Evolutionary conservation across 2,888 invertebrate species (phyloP).

Genomic region (Pseudococcus longispinus): DNA sequence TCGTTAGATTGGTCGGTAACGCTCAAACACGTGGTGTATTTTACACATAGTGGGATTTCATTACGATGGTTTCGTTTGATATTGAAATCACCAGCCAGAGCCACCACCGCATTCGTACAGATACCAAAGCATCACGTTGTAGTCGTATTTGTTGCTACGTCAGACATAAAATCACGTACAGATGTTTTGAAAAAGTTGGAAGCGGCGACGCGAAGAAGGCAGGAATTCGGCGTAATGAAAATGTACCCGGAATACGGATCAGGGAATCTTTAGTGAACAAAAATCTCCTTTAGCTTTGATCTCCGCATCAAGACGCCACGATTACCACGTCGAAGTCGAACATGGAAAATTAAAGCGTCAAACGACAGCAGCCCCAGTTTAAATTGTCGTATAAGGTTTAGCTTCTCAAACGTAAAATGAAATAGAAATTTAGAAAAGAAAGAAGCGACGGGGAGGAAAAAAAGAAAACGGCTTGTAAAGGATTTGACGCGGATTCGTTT

Average conservation of each 20-base stretch:
- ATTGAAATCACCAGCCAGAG: background rate
- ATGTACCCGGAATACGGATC: background rate
- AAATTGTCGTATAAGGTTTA: slow-evolving; percentile 22
- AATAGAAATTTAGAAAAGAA: slow-evolving; percentile 3
- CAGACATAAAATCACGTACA: slow-evolving; percentile 14
- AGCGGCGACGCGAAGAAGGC: background rate
- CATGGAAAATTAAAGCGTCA: slow-evolving; percentile 31
- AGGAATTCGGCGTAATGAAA: background rate
- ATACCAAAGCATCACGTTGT: too few species aligned
- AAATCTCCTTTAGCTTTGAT: slow-evolving; percentile 2
- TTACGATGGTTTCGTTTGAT: slow-evolving; percentile 8
- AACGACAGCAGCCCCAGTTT: background rate
- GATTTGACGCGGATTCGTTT: slow-evolving; percentile 38
- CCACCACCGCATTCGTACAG: background rate
- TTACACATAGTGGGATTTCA: background rate
- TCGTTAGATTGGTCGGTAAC: background rate
- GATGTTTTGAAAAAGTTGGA: background rate
- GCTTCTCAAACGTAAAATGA: slow-evolving; percentile 24
- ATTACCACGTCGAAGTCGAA: background rate
- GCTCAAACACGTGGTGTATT: background rate
- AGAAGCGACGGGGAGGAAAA: background rate
- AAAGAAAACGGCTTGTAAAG: slow-evolving; percentile 29
- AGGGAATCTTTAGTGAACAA: background rate
- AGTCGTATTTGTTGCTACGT: background rate
- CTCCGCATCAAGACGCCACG: slow-evolving; percentile 7